Evolutionary conservation across 2,888 invertebrate species (phyloP).

Genomic region (Standfussiana lucernea): DNA sequence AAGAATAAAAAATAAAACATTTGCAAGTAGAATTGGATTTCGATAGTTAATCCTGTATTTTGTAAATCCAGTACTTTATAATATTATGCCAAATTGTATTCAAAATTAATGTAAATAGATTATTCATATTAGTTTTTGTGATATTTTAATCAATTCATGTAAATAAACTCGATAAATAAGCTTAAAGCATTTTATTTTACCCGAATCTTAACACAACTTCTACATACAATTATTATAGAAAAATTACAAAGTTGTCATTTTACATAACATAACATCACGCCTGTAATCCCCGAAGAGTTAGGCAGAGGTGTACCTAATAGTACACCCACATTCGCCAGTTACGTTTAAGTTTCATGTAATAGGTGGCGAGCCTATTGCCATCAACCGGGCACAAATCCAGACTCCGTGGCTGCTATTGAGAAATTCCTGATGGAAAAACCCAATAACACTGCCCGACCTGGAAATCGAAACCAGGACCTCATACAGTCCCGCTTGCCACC

Average conservation of each 20-base stretch:
- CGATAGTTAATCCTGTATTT: not conserved
- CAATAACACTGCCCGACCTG: no score
- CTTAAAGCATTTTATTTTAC: conserved; percentile 42
- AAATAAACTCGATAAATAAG: conserved; percentile 17
- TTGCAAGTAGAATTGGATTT: not conserved
- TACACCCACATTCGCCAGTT: no score
- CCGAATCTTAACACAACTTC: conserved; percentile 19
- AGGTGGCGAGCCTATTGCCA: no score
- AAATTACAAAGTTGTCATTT: not conserved
- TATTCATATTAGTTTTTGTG: conserved; percentile 12
- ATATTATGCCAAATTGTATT: conserved; percentile 42
- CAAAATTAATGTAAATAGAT: conserved; percentile 4
- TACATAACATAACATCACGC: no score
- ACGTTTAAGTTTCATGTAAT: no score
- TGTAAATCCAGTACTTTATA: conserved; percentile 9
- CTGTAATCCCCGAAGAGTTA: no score
- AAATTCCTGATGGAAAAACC: no score
- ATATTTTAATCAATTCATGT: conserved; percentile 10
- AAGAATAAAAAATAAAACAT: not conserved
- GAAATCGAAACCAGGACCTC: no score
- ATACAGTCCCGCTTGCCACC: no score
- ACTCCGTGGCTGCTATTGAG: no score
- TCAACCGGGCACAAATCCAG: no score
- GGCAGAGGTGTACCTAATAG: no score
- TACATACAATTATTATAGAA: conserved; percentile 7